These are phyloP conservation scores for Lasioglossum leucozonium DNA, from an alignment of 2,888 invertebrate genomes.

Conservation along the genomic window DNA sequence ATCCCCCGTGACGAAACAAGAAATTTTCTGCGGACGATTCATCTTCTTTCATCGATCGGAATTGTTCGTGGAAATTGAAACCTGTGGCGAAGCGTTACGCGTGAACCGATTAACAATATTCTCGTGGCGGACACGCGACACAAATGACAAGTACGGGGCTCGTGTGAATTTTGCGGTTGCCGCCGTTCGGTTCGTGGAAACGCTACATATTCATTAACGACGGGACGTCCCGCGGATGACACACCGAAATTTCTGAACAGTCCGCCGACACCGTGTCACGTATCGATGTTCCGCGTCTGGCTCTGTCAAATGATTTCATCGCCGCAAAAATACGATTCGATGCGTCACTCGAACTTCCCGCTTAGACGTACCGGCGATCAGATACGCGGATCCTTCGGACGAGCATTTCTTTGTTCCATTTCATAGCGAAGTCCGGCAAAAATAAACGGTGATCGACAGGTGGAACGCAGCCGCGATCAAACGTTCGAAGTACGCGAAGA, in stretches of 20 bases:
- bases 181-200: conserved; percentile 55
- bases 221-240: conserved; percentile 29
- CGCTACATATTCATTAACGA: conserved; percentile 60
- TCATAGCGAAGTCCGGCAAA: not conserved
- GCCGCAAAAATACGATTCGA: conserved; percentile 40
- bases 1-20: not conserved
- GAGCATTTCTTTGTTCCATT: conserved; percentile 29
- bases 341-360: conserved; percentile 29
- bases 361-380: conserved; percentile 15
- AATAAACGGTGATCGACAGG: conserved; percentile 27
- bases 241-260: conserved; percentile 29
- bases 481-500: conserved; percentile 4
- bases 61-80: conserved; percentile 8
- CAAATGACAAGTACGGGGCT: conserved; percentile 6
- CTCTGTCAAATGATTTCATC: conserved; percentile 42
- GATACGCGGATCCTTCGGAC: not conserved
- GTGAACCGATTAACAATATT: conserved; percentile 22
- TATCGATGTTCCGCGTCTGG: conserved; percentile 32
- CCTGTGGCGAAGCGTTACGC: not conserved
- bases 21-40: not conserved
- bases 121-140: not conserved
- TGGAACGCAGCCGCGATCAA: conserved; percentile 1
- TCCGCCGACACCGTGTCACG: conserved; percentile 8
- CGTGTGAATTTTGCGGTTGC: conserved; percentile 31
- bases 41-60: not conserved